Evolutionary conservation across 2,888 invertebrate species (phyloP).

Genomic region (Mythimna lalbum): DNA sequence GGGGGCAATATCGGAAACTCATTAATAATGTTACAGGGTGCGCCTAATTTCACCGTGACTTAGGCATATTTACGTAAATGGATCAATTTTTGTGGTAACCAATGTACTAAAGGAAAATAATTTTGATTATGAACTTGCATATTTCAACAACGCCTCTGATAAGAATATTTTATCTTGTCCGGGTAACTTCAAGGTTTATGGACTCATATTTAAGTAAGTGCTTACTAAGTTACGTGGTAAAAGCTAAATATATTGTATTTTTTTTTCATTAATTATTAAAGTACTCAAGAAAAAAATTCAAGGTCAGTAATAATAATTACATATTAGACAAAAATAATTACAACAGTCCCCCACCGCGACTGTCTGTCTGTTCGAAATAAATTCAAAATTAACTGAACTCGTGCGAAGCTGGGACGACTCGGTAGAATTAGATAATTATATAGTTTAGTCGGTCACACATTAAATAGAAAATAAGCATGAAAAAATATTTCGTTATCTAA

Average conservation of each 20-base stretch:
- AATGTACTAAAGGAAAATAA: slow-evolving; percentile 58
- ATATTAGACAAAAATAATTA: too few relatives aligned
- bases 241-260: background rate
- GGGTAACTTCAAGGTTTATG: background rate
- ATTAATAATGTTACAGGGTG: slow-evolving; percentile 87
- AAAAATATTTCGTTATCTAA: too few relatives aligned
- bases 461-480: too few relatives aligned
- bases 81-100: slow-evolving; percentile 75
- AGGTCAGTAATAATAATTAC: too few relatives aligned
- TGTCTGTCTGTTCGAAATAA: too few relatives aligned
- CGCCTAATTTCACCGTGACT: slow-evolving; percentile 85
- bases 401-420: too few relatives aligned
- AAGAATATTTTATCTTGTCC: slow-evolving; percentile 9
- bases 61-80: slow-evolving; percentile 78
- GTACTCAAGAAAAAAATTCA: too few relatives aligned
- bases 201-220: background rate
- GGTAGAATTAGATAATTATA: too few relatives aligned
- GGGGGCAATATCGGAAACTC: slow-evolving; percentile 86
- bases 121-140: slow-evolving; percentile 58
- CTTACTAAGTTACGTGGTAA: background rate
- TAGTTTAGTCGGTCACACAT: too few relatives aligned
- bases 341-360: too few relatives aligned
- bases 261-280: too few relatives aligned
- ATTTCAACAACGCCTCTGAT: slow-evolving; percentile 10
- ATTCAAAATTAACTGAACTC: too few relatives aligned